Evolutionary conservation across 2,113 vertebrate species (phyloP), one percentile per base, ranked within the genome.

Genomic region (Phodopus roborovskii): DNA sequence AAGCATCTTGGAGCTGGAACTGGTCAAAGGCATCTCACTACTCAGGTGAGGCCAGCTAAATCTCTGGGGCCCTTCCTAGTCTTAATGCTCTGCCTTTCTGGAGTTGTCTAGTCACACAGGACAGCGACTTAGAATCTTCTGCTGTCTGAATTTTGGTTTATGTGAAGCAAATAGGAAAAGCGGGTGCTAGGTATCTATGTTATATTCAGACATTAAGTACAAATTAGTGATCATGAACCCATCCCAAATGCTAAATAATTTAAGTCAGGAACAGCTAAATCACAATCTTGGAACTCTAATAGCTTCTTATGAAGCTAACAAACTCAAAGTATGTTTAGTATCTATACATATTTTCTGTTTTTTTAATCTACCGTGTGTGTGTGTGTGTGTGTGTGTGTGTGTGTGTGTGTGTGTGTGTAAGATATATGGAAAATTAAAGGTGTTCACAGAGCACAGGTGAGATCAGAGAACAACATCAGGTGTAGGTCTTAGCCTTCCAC

Each of bases 231-330:
- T 62, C 19, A 82, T 33, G 30, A 96, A 79, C 20, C 93, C 83
- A 92, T 62, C 87, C n/a, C 17, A 87, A 92, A 95, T 10, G 24
- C 20, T 90, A 93, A 48, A 77, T 81, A 91, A 88, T 82, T 73
- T 88, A 94, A 96, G 22, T 74, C 77, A 92, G 87, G 16, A 93
- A 96, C 33, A 93, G 17, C 50, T 90, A 93, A 95, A 92, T 12
- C 64, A 8, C 42, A 92, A 94, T 82, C 24, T 36, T 78, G 6
- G 94, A 94, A 92, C 10, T 73, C 36, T 84, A 88, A 20, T 22
- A 86, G 15, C 9, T 97, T 17, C 45, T 22, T 91, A 26, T 94
- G 9, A 97, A 92, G 60, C 73, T 90, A 84, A 42, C 36, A 62
- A 91, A 24, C 68, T 33, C 62, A 89, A 82, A 96, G 86, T 75